Conservation (phyloP, 2,888 invertebrate species). For the Stenodema calcarata region DNA sequence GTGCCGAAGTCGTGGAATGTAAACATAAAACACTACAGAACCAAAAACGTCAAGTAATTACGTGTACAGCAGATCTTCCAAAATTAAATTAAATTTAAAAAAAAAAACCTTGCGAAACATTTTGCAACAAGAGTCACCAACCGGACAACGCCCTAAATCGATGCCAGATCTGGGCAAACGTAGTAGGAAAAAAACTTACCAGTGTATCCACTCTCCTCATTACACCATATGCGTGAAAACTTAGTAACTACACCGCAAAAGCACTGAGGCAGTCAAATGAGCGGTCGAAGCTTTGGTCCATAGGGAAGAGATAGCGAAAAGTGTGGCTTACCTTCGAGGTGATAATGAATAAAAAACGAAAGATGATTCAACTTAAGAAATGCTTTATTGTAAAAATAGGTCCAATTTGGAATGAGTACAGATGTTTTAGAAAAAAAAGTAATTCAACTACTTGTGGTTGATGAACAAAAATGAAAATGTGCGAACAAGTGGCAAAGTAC, state of each 20-base stretch:
- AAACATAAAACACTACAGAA: not conserved
- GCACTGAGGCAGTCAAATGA: too few relatives aligned
- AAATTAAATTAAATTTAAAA: too few relatives aligned
- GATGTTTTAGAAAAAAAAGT: not conserved
- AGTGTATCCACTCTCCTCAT: too few relatives aligned
- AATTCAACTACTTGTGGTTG: not conserved
- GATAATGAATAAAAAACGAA: constrained; percentile 7
- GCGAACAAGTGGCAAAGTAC: not conserved
- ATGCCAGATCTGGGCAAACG: too few relatives aligned
- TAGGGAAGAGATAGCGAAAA: not conserved
- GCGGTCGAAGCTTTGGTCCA: too few relatives aligned
- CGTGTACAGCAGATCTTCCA: too few relatives aligned
- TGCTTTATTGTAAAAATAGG: not conserved
- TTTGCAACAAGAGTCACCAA: not conserved
- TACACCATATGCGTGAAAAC: too few relatives aligned
- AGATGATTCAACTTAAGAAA: not conserved
- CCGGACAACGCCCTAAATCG: not conserved
- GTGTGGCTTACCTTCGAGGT: not conserved
- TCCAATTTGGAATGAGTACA: not conserved
- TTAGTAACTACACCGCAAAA: too few relatives aligned
- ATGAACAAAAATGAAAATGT: not conserved
- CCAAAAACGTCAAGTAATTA: not conserved
- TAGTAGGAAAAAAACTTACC: too few relatives aligned
- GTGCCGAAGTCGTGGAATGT: not conserved
- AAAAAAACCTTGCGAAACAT: not conserved